Percentiles rank a stretch among this genome's conserved stretches.
Conservation (phyloP, 2,797 vertebrate genomes). For the Centropyge bicolor region DNA sequence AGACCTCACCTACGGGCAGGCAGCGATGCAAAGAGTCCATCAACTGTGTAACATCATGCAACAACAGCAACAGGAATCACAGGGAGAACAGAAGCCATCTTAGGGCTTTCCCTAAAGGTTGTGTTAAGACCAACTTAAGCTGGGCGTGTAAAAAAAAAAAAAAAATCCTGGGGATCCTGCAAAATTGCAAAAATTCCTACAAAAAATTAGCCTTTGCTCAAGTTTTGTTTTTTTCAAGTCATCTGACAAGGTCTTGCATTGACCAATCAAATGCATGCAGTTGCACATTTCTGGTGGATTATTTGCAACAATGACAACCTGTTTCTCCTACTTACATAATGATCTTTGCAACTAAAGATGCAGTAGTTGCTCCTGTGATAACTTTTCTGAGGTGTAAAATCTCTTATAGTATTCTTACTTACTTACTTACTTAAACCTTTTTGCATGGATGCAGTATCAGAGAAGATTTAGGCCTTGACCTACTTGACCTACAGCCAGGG, state of each 20-base stretch:
- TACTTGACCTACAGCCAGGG: not conserved
- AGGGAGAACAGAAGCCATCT: not conserved
- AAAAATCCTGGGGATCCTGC: too few species aligned
- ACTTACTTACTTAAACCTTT: too few species aligned
- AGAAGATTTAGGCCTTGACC: too few species aligned
- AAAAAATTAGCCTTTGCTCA: too few species aligned
- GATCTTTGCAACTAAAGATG: too few species aligned
- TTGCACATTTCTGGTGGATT: not conserved
- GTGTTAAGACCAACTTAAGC: rapidly evolving
- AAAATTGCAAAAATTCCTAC: too few species aligned
- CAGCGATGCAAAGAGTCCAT: too few species aligned
- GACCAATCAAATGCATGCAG: not conserved
- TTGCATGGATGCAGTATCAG: not conserved
- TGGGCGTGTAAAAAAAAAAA: too few species aligned
- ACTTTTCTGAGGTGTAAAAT: not conserved
- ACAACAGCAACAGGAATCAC: not conserved
- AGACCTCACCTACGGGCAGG: not conserved
- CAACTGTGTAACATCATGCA: not conserved
- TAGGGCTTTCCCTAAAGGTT: not conserved
- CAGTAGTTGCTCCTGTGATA: too few species aligned
- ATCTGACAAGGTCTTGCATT: not conserved
- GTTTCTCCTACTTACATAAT: not conserved
- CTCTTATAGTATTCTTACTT: not conserved
- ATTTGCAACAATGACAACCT: not conserved
- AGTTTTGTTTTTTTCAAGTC: too few species aligned